A percentile compares a stretch with the other conserved stretches of the same genome.
Evolutionary conservation across 2,888 invertebrate genomes (phyloP).

Genomic region (Spodoptera littoralis): DNA sequence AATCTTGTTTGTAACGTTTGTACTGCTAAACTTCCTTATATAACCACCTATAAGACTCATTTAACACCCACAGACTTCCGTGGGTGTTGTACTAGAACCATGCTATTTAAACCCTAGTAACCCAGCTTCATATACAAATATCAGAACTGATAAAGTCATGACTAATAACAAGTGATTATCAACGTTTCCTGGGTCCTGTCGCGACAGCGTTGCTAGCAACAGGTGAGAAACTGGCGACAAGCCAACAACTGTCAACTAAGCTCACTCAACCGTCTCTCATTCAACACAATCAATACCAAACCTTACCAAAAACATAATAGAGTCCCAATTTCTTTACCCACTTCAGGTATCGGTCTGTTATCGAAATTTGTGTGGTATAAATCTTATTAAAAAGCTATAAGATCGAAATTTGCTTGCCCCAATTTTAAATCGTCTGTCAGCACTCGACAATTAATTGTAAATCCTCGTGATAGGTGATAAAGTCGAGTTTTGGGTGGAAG

Average conservation of each 20-base stretch:
- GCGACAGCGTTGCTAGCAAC: slow-evolving; percentile 61
- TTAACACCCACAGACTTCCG: not conserved
- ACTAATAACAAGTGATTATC: slow-evolving; percentile 57
- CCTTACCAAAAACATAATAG: not conserved
- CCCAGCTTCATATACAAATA: slow-evolving; percentile 15
- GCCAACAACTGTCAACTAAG: slow-evolving; percentile 58
- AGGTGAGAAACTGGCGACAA: slow-evolving; percentile 66
- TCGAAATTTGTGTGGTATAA: slow-evolving; percentile 12
- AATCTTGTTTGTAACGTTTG: not conserved
- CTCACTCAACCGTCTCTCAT: slow-evolving; percentile 22
- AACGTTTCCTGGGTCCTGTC: slow-evolving; percentile 57
- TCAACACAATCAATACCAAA: slow-evolving; percentile 22
- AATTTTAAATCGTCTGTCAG: slow-evolving; percentile 4
- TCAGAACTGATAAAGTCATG: slow-evolving; percentile 47
- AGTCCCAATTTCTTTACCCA: not conserved
- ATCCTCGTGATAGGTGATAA: slow-evolving; percentile 29
- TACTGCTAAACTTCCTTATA: slow-evolving; percentile 2
- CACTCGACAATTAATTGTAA: slow-evolving; percentile 15
- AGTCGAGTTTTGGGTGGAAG: slow-evolving; percentile 23
- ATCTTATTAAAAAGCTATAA: slow-evolving; percentile 32
- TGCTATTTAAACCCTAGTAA: slow-evolving; percentile 13
- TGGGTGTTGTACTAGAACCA: not conserved
- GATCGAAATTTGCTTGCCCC: slow-evolving; percentile 13
- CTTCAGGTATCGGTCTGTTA: not conserved
- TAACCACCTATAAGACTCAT: not conserved